Conservation (phyloP, 2,797 vertebrate species). For the Falco biarmicus region DNA sequence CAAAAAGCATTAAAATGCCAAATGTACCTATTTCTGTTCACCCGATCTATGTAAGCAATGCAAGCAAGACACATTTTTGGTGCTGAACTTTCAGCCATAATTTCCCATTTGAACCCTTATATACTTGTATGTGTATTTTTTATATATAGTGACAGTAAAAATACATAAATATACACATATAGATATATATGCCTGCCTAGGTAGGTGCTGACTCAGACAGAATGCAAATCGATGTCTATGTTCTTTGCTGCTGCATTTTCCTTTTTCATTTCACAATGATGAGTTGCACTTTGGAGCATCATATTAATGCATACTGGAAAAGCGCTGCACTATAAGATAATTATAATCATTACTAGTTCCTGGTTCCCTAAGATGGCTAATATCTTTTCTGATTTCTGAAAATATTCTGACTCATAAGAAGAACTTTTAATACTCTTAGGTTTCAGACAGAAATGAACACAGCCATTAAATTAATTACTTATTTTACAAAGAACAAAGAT, state of each 20-base stretch:
- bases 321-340: neutral
- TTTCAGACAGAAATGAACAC: neutral
- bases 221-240: neutral
- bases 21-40: neutral
- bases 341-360: conserved; percentile 1
- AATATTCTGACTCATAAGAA: neutral
- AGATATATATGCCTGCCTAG: neutral
- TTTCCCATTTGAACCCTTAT: neutral
- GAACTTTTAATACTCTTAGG: neutral
- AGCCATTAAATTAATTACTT: neutral
- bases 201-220: neutral
- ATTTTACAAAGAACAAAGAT: neutral
- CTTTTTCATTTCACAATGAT: neutral
- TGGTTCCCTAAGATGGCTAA: neutral
- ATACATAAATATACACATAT: neutral
- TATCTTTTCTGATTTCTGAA: conserved; percentile 24
- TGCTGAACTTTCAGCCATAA: neutral
- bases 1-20: neutral
- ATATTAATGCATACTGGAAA: neutral
- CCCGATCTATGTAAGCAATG: neutral
- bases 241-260: neutral
- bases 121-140: neutral
- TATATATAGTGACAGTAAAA: neutral
- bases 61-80: neutral
- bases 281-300: neutral